Percentiles rank a stretch among this genome's conserved stretches.
Evolutionary conservation across 2,888 invertebrate genomes (phyloP).

Genomic region (Coleophora flavipennella): DNA sequence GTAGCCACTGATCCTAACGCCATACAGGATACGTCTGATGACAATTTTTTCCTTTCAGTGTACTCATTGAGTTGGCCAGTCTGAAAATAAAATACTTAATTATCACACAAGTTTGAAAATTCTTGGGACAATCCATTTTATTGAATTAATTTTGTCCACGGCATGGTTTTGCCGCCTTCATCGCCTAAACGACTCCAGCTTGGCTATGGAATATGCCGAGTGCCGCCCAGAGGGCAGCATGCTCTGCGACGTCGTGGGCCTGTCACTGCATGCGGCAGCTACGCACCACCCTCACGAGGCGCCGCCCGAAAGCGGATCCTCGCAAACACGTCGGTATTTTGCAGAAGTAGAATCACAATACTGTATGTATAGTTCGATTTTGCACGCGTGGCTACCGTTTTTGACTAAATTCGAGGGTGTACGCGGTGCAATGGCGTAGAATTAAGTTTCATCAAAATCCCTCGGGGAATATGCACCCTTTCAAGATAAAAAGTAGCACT

Average conservation of each 20-base stretch:
- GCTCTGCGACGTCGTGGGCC: slow-evolving; percentile 76
- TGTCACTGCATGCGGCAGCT: slow-evolving; percentile 68
- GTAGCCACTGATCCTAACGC: slow-evolving; percentile 94
- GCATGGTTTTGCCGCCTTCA: slow-evolving; percentile 82
- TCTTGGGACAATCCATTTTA: neutral
- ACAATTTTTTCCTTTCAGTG: slow-evolving; percentile 96
- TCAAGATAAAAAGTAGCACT: no score
- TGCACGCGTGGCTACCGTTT: no score
- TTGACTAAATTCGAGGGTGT: no score
- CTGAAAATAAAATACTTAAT: slow-evolving; percentile 55
- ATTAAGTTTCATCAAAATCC: no score
- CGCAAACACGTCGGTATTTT: slow-evolving; percentile 46
- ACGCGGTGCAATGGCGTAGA: no score
- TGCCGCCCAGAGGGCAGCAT: slow-evolving; percentile 67
- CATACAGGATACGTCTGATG: slow-evolving; percentile 98
- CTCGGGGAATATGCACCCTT: no score
- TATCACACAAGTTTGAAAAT: neutral
- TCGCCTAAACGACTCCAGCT: slow-evolving; percentile 77
- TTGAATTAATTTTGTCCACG: slow-evolving; percentile 59
- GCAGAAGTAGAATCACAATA: no score
- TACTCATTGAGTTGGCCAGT: slow-evolving; percentile 99
- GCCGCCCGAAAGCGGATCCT: slow-evolving; percentile 38
- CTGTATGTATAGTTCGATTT: no score
- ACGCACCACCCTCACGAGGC: slow-evolving; percentile 52
- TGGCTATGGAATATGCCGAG: slow-evolving; percentile 84